phyloP scores from a whole-genome alignment of 1,140 invertebrate genomes.

The Drosophila ogumai region DNA sequence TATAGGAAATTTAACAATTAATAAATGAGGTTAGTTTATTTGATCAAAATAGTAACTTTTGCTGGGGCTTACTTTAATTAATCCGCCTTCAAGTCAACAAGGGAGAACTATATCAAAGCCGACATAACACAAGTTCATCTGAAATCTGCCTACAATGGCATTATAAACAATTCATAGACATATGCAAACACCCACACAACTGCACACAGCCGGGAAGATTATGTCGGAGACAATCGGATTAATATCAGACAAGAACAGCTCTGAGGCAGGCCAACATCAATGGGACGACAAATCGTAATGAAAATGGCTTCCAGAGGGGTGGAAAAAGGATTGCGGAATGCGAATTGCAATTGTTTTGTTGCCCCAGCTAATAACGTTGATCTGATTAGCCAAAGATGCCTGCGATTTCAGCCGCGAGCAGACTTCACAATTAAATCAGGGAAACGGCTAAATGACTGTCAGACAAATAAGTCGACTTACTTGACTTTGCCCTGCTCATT shows the following conservation, averaged over 20 bases:
- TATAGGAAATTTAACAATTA: background rate
- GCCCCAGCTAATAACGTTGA: constrained; percentile 51
- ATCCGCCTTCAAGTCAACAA: constrained; percentile 13
- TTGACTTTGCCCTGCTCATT: constrained; percentile 35
- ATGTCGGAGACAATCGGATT: constrained; percentile 61
- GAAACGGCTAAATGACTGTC: constrained; percentile 36
- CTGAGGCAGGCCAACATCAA: constrained; percentile 47
- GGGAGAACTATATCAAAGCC: constrained; percentile 5
- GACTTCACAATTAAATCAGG: constrained; percentile 55
- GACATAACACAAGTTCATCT: constrained; percentile 10
- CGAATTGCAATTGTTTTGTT: constrained; percentile 41
- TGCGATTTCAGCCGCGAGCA: constrained; percentile 12
- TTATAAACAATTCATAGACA: constrained; percentile 57
- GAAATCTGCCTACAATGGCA: constrained; percentile 30
- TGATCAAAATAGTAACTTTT: no score
- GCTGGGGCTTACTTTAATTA: background rate
- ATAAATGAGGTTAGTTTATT: background rate
- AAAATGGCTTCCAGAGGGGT: constrained; percentile 7
- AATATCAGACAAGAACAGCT: constrained; percentile 55
- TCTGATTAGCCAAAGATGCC: constrained; percentile 56
- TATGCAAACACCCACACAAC: constrained; percentile 22
- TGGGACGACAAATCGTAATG: constrained; percentile 35
- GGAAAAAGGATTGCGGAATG: constrained; percentile 27
- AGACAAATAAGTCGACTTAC: constrained; percentile 43
- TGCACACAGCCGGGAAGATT: constrained; percentile 42